Percentiles rank a stretch among this genome's conserved stretches.
Conservation (phyloP, 2,113 vertebrate genomes). For the Triplophysa dalaica region DNA sequence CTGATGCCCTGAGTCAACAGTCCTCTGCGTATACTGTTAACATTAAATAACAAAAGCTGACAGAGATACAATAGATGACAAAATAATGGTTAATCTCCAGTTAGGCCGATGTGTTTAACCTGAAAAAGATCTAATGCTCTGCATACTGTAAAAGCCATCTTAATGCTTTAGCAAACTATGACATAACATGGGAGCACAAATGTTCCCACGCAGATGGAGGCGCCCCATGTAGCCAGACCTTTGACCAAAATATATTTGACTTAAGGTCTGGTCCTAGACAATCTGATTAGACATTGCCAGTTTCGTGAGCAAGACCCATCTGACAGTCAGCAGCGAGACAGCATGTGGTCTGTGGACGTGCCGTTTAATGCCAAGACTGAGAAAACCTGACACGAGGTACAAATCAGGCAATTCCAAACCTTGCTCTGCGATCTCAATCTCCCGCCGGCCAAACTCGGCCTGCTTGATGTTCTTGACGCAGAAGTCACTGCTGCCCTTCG, state of each 20-base stretch:
- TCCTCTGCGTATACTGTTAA: neutral
- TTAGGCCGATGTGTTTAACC: neutral
- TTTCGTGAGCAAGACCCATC: too few relatives aligned
- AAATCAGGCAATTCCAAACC: constrained; percentile 67
- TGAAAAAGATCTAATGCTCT: neutral
- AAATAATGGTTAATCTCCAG: neutral
- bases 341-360: too few relatives aligned
- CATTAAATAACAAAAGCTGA: neutral
- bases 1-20: neutral
- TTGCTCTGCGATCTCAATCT: constrained; percentile 98
- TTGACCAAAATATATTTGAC: too few relatives aligned
- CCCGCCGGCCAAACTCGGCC: constrained; percentile 93
- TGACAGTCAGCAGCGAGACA: too few relatives aligned
- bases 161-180: neutral
- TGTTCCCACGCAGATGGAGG: neutral
- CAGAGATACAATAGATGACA: constrained; percentile 9
- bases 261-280: too few relatives aligned
- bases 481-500: constrained; percentile 94
- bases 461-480: constrained; percentile 99
- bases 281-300: too few relatives aligned
- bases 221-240: too few relatives aligned
- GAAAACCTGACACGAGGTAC: neutral
- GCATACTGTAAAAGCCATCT: constrained; percentile 26
- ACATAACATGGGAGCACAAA: constrained; percentile 16
- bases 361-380: neutral